phyloP scores from a whole-genome alignment of 2,888 invertebrate species.

The Craniophora ligustri region DNA sequence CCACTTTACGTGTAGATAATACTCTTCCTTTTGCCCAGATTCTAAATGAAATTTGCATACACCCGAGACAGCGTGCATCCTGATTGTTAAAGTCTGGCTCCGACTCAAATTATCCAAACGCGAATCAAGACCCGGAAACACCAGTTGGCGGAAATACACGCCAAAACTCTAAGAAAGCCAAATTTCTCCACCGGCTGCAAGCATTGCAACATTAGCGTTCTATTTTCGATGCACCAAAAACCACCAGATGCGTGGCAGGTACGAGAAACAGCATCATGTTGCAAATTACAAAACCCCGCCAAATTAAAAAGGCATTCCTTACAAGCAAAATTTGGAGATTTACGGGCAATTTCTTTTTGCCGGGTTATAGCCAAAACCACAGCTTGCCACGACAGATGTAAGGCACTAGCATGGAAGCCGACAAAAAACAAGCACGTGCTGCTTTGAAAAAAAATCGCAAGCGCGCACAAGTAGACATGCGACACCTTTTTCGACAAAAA shows the following conservation, averaged over 20 bases:
- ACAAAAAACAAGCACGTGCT: slow-evolving; percentile 85
- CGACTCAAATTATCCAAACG: slow-evolving; percentile 23
- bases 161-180: slow-evolving; percentile 53
- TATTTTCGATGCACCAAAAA: slow-evolving; percentile 82
- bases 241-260: slow-evolving; percentile 86
- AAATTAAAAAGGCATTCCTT: slow-evolving; percentile 48
- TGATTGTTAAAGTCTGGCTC: slow-evolving; percentile 8
- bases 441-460: slow-evolving; percentile 79
- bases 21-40: background rate
- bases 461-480: slow-evolving; percentile 85
- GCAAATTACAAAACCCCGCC: slow-evolving; percentile 74
- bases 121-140: slow-evolving; percentile 40
- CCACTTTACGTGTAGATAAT: no score
- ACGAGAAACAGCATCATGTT: slow-evolving; percentile 81
- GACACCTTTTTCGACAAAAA: slow-evolving; percentile 70
- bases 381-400: slow-evolving; percentile 86
- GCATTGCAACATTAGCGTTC: slow-evolving; percentile 63
- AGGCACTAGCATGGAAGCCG: slow-evolving; percentile 78
- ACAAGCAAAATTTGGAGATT: slow-evolving; percentile 4
- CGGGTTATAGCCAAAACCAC: slow-evolving; percentile 75
- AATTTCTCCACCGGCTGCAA: slow-evolving; percentile 57
- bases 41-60: background rate
- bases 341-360: slow-evolving; percentile 48
- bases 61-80: background rate
- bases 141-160: slow-evolving; percentile 56